phyloP scores from a whole-genome alignment of 2,797 vertebrate genomes.

The Rachycentron canadum region DNA sequence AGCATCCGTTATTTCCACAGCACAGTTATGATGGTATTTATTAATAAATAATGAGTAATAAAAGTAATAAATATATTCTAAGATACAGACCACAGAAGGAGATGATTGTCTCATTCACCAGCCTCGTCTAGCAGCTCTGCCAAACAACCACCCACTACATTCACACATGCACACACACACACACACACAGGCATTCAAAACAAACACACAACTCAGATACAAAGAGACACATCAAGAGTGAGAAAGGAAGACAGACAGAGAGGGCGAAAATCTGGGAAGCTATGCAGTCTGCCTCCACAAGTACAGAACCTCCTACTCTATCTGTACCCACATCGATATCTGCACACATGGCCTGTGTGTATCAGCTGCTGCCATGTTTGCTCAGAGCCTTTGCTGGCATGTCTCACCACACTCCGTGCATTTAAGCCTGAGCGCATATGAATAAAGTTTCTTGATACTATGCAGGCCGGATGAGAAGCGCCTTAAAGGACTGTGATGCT shows the following conservation, averaged over 20 bases:
- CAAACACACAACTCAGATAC: slow-evolving; percentile 53
- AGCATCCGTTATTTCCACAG: slow-evolving; percentile 51
- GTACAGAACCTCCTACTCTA: slow-evolving; percentile 79
- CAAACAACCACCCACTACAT: slow-evolving; percentile 73
- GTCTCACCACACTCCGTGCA: slow-evolving; percentile 38
- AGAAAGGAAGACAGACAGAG: slow-evolving; percentile 75
- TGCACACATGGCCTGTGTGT: slow-evolving; percentile 70
- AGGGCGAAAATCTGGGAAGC: slow-evolving; percentile 74
- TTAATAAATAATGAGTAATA: slow-evolving; percentile 79
- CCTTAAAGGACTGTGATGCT: not conserved
- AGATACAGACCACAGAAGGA: slow-evolving; percentile 64
- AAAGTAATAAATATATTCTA: slow-evolving; percentile 73
- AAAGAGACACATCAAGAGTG: slow-evolving; percentile 68
- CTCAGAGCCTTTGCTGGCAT: slow-evolving; percentile 45
- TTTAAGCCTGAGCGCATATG: slow-evolving; percentile 34
- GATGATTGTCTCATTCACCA: slow-evolving; percentile 76
- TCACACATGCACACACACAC: slow-evolving; percentile 47
- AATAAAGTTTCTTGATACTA: slow-evolving; percentile 24
- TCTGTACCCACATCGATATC: slow-evolving; percentile 68
- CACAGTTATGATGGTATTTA: slow-evolving; percentile 67
- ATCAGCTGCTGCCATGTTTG: slow-evolving; percentile 67
- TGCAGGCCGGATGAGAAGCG: not conserved
- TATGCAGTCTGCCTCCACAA: slow-evolving; percentile 75
- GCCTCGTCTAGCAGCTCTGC: slow-evolving; percentile 73
- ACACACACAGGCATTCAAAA: slow-evolving; percentile 41